These are phyloP conservation scores for Mesoclemmys tuberculata DNA, from an alignment of 2,113 vertebrate species.

Conservation along the genomic window DNA sequence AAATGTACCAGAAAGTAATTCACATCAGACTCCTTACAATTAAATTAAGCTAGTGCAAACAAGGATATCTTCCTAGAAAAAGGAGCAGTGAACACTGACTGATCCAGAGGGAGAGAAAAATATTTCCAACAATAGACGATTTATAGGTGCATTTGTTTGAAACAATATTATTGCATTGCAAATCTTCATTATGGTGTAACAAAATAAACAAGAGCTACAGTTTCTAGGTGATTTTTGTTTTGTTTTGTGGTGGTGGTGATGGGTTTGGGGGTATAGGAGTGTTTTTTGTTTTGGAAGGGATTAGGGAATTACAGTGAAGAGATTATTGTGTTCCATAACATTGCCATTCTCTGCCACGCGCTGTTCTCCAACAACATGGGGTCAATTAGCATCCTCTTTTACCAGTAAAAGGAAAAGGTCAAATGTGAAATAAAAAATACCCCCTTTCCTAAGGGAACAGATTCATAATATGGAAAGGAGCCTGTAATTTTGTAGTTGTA, in stretches of 20 bases:
- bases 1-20: not conserved
- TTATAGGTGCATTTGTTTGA: not conserved
- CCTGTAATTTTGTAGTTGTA: constrained; percentile 52
- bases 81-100: not conserved
- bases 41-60: not conserved
- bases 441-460: constrained; percentile 52
- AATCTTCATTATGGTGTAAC: not conserved
- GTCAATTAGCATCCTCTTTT: constrained; percentile 60
- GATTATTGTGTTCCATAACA: not conserved
- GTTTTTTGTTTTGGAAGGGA: not conserved
- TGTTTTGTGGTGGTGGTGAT: not conserved
- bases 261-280: not conserved
- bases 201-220: not conserved
- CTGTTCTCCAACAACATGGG: not conserved
- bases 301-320: not conserved
- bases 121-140: not conserved
- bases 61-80: not conserved
- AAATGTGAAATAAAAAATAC: constrained; percentile 66
- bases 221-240: not conserved
- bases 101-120: not conserved
- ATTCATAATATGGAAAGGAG: constrained; percentile 56
- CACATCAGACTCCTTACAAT: not conserved
- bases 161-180: not conserved
- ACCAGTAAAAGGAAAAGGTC: constrained; percentile 56
- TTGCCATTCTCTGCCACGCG: constrained; percentile 22